Conservation (phyloP, 2,888 invertebrate species). For the Brenthis daphne region DNA sequence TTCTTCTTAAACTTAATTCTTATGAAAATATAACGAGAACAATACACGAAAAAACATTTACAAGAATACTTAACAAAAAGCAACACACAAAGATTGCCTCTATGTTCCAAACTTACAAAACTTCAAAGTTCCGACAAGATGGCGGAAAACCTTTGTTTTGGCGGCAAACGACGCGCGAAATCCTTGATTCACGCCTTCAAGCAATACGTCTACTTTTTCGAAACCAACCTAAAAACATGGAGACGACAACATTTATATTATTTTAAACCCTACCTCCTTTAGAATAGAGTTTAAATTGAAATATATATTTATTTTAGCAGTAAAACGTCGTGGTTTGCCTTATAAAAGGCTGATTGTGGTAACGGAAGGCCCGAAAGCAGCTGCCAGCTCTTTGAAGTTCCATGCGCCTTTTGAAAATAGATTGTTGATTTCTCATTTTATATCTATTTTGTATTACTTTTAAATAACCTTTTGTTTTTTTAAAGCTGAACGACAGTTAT, state of each 20-base stretch:
- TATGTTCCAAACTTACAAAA: conserved; percentile 25
- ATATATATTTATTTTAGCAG: not conserved
- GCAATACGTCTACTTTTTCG: conserved; percentile 47
- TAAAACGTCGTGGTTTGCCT: conserved; percentile 39
- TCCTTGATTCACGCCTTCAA: conserved; percentile 58
- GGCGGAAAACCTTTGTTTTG: conserved; percentile 54
- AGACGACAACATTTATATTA: not conserved
- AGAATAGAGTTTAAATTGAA: conserved; percentile 13
- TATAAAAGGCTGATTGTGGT: conserved; percentile 60
- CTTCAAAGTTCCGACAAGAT: conserved; percentile 42
- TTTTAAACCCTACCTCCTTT: conserved; percentile 13
- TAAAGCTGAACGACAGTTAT: not conserved
- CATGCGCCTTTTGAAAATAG: conserved; percentile 38
- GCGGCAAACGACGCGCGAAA: conserved; percentile 53
- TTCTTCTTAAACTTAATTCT: too few species aligned
- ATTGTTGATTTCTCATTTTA: conserved; percentile 46
- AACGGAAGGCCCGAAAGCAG: conserved; percentile 48
- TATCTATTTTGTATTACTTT: conserved; percentile 12
- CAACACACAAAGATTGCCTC: conserved; percentile 16
- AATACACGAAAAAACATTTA: conserved; percentile 5
- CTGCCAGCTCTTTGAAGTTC: conserved; percentile 46
- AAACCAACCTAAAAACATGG: conserved; percentile 30
- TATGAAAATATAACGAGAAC: not conserved
- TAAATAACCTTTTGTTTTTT: not conserved
- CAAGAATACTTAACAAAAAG: conserved; percentile 8